Percentiles rank a stretch among this genome's conserved stretches.
Conservation (phyloP, 2,797 vertebrate species). For the Corythornis leucogaster region DNA sequence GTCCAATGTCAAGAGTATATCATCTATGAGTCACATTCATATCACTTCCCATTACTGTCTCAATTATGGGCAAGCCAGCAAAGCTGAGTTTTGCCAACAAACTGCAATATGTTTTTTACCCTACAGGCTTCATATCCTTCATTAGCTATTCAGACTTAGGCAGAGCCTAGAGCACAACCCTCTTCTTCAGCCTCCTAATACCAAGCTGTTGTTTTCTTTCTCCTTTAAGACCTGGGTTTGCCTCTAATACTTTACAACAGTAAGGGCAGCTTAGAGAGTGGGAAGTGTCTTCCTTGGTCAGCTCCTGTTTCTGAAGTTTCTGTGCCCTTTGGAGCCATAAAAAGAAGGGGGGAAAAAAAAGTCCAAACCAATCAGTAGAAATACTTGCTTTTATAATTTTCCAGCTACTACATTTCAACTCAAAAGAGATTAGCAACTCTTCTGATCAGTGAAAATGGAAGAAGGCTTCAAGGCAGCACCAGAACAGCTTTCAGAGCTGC, state of each 20-base stretch:
- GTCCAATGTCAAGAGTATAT: neutral
- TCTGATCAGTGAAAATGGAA: neutral
- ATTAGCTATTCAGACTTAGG: neutral
- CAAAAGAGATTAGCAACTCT: neutral
- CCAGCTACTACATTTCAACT: neutral
- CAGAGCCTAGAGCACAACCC: neutral
- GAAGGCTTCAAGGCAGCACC: neutral
- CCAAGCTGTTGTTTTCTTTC: neutral
- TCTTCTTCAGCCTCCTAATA: neutral
- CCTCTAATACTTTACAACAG: neutral
- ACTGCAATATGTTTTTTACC: neutral
- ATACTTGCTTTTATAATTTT: neutral
- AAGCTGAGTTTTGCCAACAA: constrained; percentile 9
- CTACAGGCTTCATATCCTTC: neutral
- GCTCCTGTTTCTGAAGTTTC: neutral
- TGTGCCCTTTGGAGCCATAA: neutral
- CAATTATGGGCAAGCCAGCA: neutral
- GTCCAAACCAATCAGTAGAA: neutral
- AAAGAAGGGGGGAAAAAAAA: neutral
- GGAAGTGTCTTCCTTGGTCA: neutral
- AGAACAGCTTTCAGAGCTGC: neutral
- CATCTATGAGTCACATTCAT: neutral
- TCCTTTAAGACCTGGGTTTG: neutral
- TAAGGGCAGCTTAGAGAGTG: neutral
- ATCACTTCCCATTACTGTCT: constrained; percentile 28